These are phyloP conservation scores for Clunio marinus DNA, from an alignment of 2,888 invertebrate genomes.

Conservation along the genomic window DNA sequence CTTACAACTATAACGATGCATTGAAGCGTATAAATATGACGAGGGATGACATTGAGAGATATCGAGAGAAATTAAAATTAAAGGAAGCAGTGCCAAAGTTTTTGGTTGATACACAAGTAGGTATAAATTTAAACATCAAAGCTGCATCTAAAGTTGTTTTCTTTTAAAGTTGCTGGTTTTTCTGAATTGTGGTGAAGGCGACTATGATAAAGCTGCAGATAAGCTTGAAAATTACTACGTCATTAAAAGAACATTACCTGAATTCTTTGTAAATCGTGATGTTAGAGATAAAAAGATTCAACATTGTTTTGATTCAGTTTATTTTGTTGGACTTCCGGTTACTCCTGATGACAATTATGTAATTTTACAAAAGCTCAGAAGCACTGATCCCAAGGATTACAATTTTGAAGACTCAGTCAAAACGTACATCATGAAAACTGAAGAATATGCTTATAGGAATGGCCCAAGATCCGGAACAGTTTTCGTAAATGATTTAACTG, in stretches of 20 bases:
- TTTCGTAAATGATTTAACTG: conserved; percentile 65
- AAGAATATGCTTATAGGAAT: not conserved
- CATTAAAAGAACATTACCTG: conserved; percentile 50
- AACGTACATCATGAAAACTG: conserved; percentile 22
- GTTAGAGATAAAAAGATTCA: conserved; percentile 48
- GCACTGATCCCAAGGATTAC: not conserved
- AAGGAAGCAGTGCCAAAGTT: not conserved
- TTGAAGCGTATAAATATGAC: not conserved
- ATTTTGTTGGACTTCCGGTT: conserved; percentile 43
- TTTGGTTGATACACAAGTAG: not conserved
- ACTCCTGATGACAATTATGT: conserved; percentile 24
- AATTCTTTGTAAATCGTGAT: conserved; percentile 53
- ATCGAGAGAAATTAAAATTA: not conserved
- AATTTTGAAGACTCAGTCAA: not conserved
- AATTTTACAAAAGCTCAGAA: not conserved
- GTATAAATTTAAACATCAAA: not conserved
- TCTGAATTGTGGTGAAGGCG: conserved; percentile 53
- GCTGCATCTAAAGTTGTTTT: not conserved
- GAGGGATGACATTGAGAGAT: not conserved
- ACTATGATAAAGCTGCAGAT: conserved; percentile 50
- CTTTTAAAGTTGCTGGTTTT: conserved; percentile 52
- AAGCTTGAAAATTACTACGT: conserved; percentile 53
- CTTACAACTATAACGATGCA: not conserved
- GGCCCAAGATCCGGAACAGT: conserved; percentile 54
- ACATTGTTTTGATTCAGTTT: conserved; percentile 49